Evolutionary conservation across 2,797 vertebrate genomes (phyloP), one percentile per base, ranked within the genome.

Genomic region (Dromococcyx pavoninus): DNA sequence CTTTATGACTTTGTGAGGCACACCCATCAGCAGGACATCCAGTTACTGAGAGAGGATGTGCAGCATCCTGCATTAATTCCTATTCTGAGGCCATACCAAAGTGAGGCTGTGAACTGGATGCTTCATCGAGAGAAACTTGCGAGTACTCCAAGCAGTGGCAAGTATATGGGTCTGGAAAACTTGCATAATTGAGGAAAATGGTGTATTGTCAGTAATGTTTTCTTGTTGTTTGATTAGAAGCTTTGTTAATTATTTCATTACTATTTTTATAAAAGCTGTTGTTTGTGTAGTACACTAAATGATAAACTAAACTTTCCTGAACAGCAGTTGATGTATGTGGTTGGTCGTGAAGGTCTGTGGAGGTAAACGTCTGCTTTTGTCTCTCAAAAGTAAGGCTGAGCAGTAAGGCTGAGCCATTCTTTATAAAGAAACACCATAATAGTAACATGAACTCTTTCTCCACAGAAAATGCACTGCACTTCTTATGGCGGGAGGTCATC

Each of bases 61-160:
- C 99, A 99, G 94, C 99, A 99, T 87, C 97, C 98, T 93, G 98
- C 98, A 5, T 97, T 99, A 41, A 98, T 98, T 74, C 99, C 99
- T 10, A 97, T 99, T 35, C 89, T 98, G 74, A 98, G 99, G 80
- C 99, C 98, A 0, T 99, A 99, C 94, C 99, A 99, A 97, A 98
- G 98, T 71, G 99, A 99, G 78, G 99, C 99, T 30, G 99, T 99
- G 92, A 98, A 98, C 94, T 99, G 99, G 99, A 99, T 99, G 99
- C 98, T 99, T 77, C 97, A 86, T 60, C 98, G 97, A 77, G 99
- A 99, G 95, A 98, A 97, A 32, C 97, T 97, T 93, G 93, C 93
- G 81, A 98, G 88, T 43, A 2, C 89, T 56, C 80, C 97, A 78
- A 48, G 76, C 72, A 92, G 54, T 88, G 98, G 98, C 93, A 98